These are phyloP conservation scores for Uria aalge DNA, from an alignment of 2,113 vertebrate genomes.

Conservation along the genomic window DNA sequence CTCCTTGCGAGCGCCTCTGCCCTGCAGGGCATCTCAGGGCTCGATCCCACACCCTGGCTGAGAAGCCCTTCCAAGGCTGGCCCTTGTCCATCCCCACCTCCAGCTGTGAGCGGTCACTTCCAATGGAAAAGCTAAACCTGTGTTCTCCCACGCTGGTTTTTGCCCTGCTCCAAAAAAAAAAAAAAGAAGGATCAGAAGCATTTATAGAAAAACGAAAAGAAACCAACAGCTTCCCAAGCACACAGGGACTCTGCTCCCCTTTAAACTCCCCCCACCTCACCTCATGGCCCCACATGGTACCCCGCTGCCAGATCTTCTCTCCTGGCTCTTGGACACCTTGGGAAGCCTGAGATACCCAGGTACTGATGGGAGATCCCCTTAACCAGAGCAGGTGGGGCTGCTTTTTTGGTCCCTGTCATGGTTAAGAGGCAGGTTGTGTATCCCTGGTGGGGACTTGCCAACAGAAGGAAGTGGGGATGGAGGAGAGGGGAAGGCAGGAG, in stretches of 20 bases:
- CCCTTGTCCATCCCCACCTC: neutral
- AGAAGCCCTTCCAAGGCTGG: neutral
- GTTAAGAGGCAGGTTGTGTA: neutral
- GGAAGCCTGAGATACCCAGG: neutral
- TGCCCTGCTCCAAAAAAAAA: neutral
- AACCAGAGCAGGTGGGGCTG: neutral
- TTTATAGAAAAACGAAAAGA: neutral
- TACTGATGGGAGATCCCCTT: fast-evolving
- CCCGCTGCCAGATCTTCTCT: neutral
- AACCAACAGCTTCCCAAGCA: neutral
- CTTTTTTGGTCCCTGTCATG: neutral
- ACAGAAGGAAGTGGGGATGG: neutral
- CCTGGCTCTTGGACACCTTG: neutral
- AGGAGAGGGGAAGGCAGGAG: neutral
- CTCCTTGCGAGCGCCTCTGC: neutral
- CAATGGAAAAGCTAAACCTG: neutral
- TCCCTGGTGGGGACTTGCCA: neutral
- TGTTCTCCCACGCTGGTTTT: fast-evolving
- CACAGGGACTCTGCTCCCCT: fast-evolving
- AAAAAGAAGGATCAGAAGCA: neutral
- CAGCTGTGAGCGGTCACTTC: neutral
- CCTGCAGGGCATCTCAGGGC: neutral
- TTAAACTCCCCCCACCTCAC: neutral
- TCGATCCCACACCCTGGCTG: fast-evolving
- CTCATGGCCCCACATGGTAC: fast-evolving